Conservation (phyloP, 2,113 vertebrate species). For the Galemys pyrenaicus region DNA sequence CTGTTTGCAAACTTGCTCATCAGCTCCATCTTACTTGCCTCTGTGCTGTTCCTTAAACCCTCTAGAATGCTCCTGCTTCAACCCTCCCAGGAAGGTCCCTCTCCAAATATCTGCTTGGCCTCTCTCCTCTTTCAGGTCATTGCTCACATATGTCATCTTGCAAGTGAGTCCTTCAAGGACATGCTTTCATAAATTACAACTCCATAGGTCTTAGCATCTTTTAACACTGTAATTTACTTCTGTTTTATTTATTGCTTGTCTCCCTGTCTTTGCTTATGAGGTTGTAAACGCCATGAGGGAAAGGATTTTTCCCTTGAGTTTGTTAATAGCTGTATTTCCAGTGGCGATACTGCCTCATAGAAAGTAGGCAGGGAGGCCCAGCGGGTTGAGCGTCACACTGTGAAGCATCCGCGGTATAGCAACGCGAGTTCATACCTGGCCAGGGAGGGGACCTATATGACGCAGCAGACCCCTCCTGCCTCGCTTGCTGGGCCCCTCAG, state of each 20-base stretch:
- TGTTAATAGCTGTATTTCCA: background rate
- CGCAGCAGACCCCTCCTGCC: too few relatives aligned
- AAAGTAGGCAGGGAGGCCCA: too few relatives aligned
- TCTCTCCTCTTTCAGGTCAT: background rate
- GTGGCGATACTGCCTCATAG: background rate
- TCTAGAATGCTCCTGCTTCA: background rate
- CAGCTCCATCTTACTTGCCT: background rate
- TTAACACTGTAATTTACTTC: background rate
- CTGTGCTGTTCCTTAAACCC: background rate
- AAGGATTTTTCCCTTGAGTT: background rate
- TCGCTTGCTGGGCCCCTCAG: too few relatives aligned
- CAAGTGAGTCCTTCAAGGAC: background rate
- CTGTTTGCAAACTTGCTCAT: background rate
- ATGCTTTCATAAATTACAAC: background rate
- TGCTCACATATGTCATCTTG: background rate
- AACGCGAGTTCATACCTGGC: too few relatives aligned
- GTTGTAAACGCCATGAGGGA: background rate
- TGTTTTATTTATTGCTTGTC: background rate
- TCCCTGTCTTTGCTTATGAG: background rate
- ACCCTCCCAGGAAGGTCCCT: background rate
- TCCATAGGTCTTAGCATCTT: background rate
- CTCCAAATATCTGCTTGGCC: background rate
- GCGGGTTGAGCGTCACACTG: too few relatives aligned
- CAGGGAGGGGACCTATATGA: too few relatives aligned
- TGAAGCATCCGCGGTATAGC: too few relatives aligned